Evolutionary conservation across 92 coral and sea anemone genomes (phyloP), one percentile per base, ranked within the genome.

Genomic region (Porites cylindrica): DNA sequence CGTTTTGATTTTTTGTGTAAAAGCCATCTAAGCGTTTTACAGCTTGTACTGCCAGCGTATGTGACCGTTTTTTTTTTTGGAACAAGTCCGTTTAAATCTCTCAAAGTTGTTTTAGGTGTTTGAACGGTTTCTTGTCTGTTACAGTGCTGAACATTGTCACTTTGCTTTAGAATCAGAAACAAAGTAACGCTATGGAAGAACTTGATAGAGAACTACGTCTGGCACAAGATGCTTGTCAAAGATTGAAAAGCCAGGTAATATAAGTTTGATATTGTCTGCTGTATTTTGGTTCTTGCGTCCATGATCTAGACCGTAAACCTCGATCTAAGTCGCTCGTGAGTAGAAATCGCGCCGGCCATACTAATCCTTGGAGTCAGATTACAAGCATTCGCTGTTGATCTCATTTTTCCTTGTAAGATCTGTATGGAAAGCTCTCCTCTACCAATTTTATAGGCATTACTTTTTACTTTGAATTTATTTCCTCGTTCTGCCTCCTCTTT

Each of bases 241-340:
- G 99, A 65, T 93, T 96, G n/a, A 95, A 97, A 81, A 90, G 90
- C 81, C 99, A 97, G 98, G 99, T 97, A 70, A 18, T 26, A 70
- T 52, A 5, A 13, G 1, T n/a, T 70, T 29, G 3, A 29, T 0
- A n/a, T 64, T 63, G 1, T 32, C 13, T 61, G n/a, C 16, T 16
- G 9, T 70, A 10, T 2, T 32, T 18, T 24, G 6, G 20, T 56
- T 10, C 16, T 56, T 17, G 4, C 61, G 47, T 38, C 47, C 6
- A 38, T 38, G 11, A 56, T 10, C 61, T 56, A 17, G 4, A 56
- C 47, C 7, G 47, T 38, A 38, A 38, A 38, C 47, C 47, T 38
- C 47, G 47, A 38, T 38, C 47, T 38, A 38, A 38, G 47, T 38
- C 6, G 47, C 47, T 38, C 7, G 6, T 38, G 47, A 38, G 47